Evolutionary conservation across 1,140 invertebrate species (phyloP), one percentile per base, ranked within the genome.

Genomic region (Bombus waltoni): DNA sequence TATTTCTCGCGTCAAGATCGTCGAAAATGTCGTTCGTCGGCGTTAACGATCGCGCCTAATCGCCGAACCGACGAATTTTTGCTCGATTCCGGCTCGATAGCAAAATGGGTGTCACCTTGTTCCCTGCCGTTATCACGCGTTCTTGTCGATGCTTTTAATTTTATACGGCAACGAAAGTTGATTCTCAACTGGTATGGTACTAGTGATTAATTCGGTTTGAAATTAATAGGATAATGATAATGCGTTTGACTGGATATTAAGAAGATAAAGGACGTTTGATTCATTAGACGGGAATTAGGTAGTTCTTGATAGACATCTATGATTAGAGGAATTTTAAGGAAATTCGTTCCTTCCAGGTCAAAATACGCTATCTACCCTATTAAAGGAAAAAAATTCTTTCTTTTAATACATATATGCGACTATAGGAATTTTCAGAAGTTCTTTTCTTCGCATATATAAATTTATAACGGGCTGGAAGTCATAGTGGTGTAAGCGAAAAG

Each of bases 31-130:
- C 44, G 62, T 25, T 22, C 28, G 72, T 35, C 22, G 40, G 22
- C 28, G 40, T 72, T 80, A 80, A 72, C 83, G 83, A 85, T 80
- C 42, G 42, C 47, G 9, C 32, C 35, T 83, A 70, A 83, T 78
- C 74, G 74, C 35, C 11, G 32, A 15, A 28, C 15, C 44, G 32
- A 66, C 81, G 28, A 71, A 83, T 68, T 70, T 74, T 81, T 28
- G 13, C 53, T 38, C 59, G 66, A 79, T 79, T 38, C 15, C 38
- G 18, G 13, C 1, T 13, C 22, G 82, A 84, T 84, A 79, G 32
- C 8, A 28, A 22, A 11, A 32, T 44, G 75, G 40, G 32, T 71
- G 47, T 71, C 76, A 59, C 53, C 40, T 25, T 57, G 25, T 66
- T 2, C 38, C 18, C 32, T 28, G 22, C 22, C 40, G 25, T 70